Evolutionary conservation across 2,113 vertebrate genomes (phyloP), one percentile per base, ranked within the genome.

Genomic region (Caranx melampygus): DNA sequence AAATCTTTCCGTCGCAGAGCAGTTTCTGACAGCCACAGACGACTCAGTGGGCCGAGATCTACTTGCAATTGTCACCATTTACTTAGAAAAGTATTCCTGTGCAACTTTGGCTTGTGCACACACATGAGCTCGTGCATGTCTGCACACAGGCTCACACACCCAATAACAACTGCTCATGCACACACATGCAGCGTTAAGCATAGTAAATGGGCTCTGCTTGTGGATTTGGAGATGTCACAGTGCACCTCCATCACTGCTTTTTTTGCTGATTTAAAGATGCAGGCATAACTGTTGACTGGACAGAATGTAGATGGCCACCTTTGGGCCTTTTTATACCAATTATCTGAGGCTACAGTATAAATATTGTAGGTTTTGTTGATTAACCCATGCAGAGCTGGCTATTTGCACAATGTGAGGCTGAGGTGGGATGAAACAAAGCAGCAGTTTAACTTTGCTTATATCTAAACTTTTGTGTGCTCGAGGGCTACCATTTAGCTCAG

Each of bases 51-150:
- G 63, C 44, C 71, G 79, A 84, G 78, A 85, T 83, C 62, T 68
- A 78, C 79, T 80, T 65, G 70, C 82, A 70, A 78, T 76, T 83
- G 79, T 71, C 61, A 78, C 75, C 79, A 60, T 90, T 87, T 83
- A 88, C 82, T 91, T 78, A 69, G 63, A 81, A 90, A 86, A 86
- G 81, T 92, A 85, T 86, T 84, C 81, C 82, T 80, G 78, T 20
- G 64, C 82, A 79, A 85, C 71, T 81, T 74, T 31, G 35, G 34
- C 26, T 35, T 54, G 33, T 26, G 65, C 33, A 31, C 72, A 18
- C 40, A 3, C 33, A 61, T 70, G 86, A 80, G 88, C 87, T 87
- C 60, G 60, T 3, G 63, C 57, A 15, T 21, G 37, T 34, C 4
- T 18, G 54, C 75, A 45, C 35, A 47, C 12, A 59, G 11, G 9